A percentile compares a stretch with the other conserved stretches of the same genome.
Conservation (phyloP, 2,888 invertebrate species). For the Acanthococcus lagerstroemiae region DNA sequence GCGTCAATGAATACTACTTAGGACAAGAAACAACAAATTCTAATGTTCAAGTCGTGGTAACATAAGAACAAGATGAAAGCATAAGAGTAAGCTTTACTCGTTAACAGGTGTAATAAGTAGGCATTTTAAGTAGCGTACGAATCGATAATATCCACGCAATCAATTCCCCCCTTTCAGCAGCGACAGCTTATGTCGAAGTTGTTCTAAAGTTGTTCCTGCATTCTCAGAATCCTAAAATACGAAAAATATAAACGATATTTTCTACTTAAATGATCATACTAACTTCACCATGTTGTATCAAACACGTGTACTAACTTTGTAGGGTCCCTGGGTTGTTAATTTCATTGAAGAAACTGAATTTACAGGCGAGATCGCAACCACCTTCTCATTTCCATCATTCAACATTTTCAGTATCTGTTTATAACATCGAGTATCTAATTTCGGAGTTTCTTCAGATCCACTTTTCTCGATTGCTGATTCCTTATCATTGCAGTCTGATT, state of each 20-base stretch:
- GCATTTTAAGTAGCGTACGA: too few species aligned
- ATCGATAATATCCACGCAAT: too few species aligned
- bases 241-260: not conserved
- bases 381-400: not conserved
- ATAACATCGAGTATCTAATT: constrained; percentile 37
- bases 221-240: constrained; percentile 11
- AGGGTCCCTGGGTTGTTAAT: constrained; percentile 10
- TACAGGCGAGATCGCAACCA: not conserved
- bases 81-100: too few species aligned
- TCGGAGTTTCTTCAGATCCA: constrained; percentile 58
- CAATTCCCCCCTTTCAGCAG: constrained; percentile 1
- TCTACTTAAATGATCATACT: not conserved
- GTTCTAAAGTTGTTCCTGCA: constrained; percentile 5
- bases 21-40: too few species aligned
- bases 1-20: too few species aligned
- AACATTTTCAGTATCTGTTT: constrained; percentile 32
- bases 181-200: constrained; percentile 12
- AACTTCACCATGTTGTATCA: too few species aligned
- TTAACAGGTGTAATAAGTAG: too few species aligned
- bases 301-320: not conserved
- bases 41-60: too few species aligned
- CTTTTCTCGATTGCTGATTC: constrained; percentile 42
- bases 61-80: too few species aligned
- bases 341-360: constrained; percentile 17
- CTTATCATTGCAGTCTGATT: not conserved